phyloP scores from a whole-genome alignment of 2,888 invertebrate genomes.

The Drosophila mimetica region DNA sequence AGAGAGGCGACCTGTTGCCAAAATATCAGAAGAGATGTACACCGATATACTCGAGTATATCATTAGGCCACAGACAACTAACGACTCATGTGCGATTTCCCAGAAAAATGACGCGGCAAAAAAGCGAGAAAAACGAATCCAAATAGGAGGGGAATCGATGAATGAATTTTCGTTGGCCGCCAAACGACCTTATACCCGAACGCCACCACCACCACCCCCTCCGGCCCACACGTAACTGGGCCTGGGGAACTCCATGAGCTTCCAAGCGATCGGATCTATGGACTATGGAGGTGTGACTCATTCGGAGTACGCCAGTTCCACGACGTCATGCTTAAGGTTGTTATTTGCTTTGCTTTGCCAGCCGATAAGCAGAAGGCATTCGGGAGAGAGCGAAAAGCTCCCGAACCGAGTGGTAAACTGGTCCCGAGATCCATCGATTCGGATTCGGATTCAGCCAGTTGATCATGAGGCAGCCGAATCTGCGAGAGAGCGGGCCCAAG shows the following conservation, averaged over 20 bases:
- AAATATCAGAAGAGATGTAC: constrained; percentile 25
- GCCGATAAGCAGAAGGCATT: constrained; percentile 14
- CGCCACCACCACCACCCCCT: background rate
- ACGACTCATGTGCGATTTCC: constrained; percentile 77
- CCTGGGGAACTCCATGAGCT: constrained; percentile 73
- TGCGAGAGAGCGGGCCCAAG: constrained; percentile 11
- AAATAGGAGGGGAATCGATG: constrained; percentile 46
- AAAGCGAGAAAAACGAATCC: constrained; percentile 34
- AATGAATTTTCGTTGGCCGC: constrained; percentile 66
- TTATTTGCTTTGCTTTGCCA: constrained; percentile 11
- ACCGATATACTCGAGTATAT: background rate
- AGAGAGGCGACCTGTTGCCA: constrained; percentile 34
- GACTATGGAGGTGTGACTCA: constrained; percentile 55
- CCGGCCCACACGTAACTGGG: constrained; percentile 13
- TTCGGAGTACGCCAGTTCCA: constrained; percentile 11
- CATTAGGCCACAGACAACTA: constrained; percentile 27
- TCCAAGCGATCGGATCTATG: constrained; percentile 21
- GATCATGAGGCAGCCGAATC: constrained; percentile 3
- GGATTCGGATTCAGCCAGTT: constrained; percentile 1
- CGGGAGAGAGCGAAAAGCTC: constrained; percentile 42
- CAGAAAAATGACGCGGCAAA: constrained; percentile 79
- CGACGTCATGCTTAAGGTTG: constrained; percentile 64
- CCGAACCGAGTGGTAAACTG: constrained; percentile 32
- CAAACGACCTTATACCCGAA: constrained; percentile 63
- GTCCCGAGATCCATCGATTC: constrained; percentile 8